Percentiles rank a stretch among this genome's conserved stretches.
Evolutionary conservation across 1,140 invertebrate genomes (phyloP).

Genomic region (Kradibia gibbosae): DNA sequence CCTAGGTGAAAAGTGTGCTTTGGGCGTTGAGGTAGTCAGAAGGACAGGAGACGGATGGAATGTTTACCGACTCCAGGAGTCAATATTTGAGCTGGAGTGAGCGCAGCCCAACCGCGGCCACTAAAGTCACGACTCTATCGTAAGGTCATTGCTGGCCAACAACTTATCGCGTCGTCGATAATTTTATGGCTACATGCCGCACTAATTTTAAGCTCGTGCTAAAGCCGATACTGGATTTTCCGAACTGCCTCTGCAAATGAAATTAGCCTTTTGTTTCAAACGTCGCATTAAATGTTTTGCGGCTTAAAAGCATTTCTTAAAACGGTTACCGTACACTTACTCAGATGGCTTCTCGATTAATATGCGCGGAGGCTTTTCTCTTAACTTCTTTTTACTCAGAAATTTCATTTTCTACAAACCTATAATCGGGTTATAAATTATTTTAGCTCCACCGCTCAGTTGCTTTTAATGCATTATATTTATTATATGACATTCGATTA

Average conservation of each 20-base stretch:
- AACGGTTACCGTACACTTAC: too few relatives aligned
- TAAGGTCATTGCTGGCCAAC: not conserved
- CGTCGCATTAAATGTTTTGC: not conserved
- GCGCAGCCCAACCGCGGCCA: not conserved
- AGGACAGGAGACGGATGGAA: not conserved
- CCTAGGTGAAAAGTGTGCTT: not conserved
- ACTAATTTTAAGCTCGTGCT: not conserved
- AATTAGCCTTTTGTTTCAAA: not conserved
- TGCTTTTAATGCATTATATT: too few relatives aligned
- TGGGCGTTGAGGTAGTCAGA: not conserved
- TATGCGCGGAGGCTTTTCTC: too few relatives aligned
- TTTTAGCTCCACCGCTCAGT: too few relatives aligned
- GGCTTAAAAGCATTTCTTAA: not conserved
- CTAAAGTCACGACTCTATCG: not conserved
- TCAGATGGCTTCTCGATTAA: too few relatives aligned
- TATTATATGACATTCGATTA: too few relatives aligned
- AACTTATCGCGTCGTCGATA: not conserved
- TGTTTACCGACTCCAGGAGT: not conserved
- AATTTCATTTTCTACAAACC: too few relatives aligned
- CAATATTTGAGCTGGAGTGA: not conserved
- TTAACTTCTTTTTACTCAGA: not conserved
- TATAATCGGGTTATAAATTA: too few relatives aligned
- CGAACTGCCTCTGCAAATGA: not conserved
- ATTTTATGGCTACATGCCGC: not conserved
- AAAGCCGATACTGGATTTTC: not conserved